Base-by-base conservation (phyloP, 2,113 vertebrate species). In the Ailuropoda melanoleuca region DNA sequence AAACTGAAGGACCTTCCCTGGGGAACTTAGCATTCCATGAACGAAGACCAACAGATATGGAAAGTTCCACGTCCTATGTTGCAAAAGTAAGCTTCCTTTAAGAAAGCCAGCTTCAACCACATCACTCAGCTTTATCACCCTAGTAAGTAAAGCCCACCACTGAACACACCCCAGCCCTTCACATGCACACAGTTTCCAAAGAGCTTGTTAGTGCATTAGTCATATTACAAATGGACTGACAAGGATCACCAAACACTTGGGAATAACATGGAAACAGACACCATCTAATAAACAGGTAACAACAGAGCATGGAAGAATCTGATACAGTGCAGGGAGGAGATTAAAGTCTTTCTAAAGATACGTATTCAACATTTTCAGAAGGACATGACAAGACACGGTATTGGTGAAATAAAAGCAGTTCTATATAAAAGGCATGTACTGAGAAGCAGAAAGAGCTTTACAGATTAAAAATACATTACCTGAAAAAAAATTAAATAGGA, bases 391-490 rank as follows among this genome's bases (percentile, higher is more conserved):
- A 92, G 18, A 77, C 19, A 53, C 46, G 21, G 13, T 34, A 31
- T 24, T 1, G 0, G n/a, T 48, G 70, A 70, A 85, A 85, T n/a
- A 48, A 84, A 95, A 83, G 80, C 4, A 17, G 7, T 72, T 13
- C 11, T 84, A n/a, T 55, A 37, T 17, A 93, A 92, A 89, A 95
- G 17, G 8, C 68, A 39, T 48, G 53, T 34, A 37, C 43, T 84
- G 23, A 92, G 77, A 88, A 55, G 43, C n/a, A 53, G 6, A 82
- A 88, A 53, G 15, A 70, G 15, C 43, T n/a, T 92, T 68, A 78
- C n/a, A 89, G 77, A 92, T 93, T 88, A 89, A 95, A 91, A 77
- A 84, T 39, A 56, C 26, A 70, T 83, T 53, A 58, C 12, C 29
- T 34, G 50, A 84, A 74, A 77, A 82, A 82, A 83, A 72, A 48